Evolutionary conservation across 2,888 invertebrate species (phyloP).

Genomic region (Helicoverpa assulta): DNA sequence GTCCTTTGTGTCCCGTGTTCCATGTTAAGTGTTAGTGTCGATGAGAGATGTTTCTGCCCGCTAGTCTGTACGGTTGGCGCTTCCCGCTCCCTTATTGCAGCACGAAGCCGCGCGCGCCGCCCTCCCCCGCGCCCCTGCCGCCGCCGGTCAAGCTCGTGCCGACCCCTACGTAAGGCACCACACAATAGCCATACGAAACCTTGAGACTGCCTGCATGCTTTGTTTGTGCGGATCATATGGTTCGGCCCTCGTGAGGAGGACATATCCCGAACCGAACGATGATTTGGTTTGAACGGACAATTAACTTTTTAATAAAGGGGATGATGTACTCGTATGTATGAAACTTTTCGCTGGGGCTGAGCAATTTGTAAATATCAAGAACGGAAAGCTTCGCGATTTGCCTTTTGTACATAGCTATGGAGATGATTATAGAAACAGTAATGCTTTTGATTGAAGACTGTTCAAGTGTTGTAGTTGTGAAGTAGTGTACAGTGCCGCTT

Average conservation of each 20-base stretch:
- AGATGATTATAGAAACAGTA: conserved; percentile 54
- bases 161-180: conserved; percentile 92
- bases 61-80: conserved; percentile 98
- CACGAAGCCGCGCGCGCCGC: conserved; percentile 95
- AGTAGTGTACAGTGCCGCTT: conserved; percentile 65
- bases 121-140: conserved; percentile 94
- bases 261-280: conserved; percentile 50
- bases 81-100: conserved; percentile 99
- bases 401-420: conserved; percentile 72
- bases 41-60: conserved; percentile 90
- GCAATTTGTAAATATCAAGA: conserved; percentile 78
- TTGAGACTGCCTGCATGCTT: conserved; percentile 86
- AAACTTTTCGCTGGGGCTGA: conserved; percentile 76
- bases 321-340: conserved; percentile 52
- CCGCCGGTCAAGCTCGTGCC: conserved; percentile 94
- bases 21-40: conserved; percentile 85
- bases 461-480: conserved; percentile 62
- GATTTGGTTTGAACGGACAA: conserved; percentile 55
- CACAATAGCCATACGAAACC: conserved; percentile 70
- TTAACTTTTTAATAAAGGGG: conserved; percentile 52
- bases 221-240: conserved; percentile 84
- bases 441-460: conserved; percentile 60
- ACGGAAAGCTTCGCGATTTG: conserved; percentile 74
- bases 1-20: conserved; percentile 63
- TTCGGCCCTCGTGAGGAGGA: conserved; percentile 73